Conservation (phyloP, 2,888 invertebrate species). For the Colostygia pectinataria region DNA sequence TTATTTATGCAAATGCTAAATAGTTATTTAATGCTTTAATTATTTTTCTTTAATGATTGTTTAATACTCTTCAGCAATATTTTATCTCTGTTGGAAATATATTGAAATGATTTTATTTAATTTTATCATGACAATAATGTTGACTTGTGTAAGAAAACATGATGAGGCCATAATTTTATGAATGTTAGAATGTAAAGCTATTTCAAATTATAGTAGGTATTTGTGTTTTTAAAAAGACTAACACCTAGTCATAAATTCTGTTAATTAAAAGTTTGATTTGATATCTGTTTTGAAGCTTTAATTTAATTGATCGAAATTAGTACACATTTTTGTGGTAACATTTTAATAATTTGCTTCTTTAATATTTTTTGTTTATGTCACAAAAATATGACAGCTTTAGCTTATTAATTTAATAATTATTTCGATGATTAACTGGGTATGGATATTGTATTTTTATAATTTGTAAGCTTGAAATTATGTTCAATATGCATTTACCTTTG, state of each 20-base stretch:
- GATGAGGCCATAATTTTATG: slow-evolving; percentile 55
- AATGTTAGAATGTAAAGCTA: slow-evolving; percentile 29
- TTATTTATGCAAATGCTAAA: slow-evolving; percentile 27
- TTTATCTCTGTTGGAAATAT: slow-evolving; percentile 28
- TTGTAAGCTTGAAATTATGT: slow-evolving; percentile 11
- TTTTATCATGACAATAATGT: slow-evolving; percentile 25
- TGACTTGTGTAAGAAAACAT: slow-evolving; percentile 38
- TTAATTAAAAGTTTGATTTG: slow-evolving; percentile 24
- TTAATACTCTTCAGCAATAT: slow-evolving; percentile 32
- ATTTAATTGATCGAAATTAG: slow-evolving; percentile 4
- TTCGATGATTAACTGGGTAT: slow-evolving; percentile 11
- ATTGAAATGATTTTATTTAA: slow-evolving; percentile 27
- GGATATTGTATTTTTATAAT: slow-evolving; percentile 6
- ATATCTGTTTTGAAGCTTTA: slow-evolving; percentile 26
- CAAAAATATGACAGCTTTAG: slow-evolving; percentile 11
- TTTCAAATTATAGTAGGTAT: slow-evolving; percentile 15
- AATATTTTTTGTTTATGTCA: slow-evolving; percentile 15
- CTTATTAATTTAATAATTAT: slow-evolving; percentile 17
- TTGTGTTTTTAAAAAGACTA: slow-evolving; percentile 50
- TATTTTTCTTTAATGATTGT: slow-evolving; percentile 22
- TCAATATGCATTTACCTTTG: slow-evolving; percentile 12
- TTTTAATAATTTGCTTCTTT: neutral
- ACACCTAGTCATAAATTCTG: slow-evolving; percentile 56
- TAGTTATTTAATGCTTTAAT: slow-evolving; percentile 14
- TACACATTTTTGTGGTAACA: neutral